Base-by-base conservation (phyloP, 2,113 vertebrate species). In the Cyprinus carpio region DNA sequence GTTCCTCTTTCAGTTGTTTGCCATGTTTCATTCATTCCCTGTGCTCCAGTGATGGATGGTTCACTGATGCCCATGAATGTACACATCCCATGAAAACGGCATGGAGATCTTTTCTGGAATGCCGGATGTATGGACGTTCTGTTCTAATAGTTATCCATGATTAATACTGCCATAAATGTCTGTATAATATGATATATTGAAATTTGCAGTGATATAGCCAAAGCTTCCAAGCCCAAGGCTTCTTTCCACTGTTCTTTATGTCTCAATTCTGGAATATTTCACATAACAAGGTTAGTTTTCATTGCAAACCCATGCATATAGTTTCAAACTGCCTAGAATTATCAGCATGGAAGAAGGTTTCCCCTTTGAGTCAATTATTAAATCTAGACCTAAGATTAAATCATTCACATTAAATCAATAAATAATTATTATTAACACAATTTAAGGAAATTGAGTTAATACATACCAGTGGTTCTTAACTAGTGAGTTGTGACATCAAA, bases 101-200 rank as follows among this genome's bases (percentile, higher is more conserved):
- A 75, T 34, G 58, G 65, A 34, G 9, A 20, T 8, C 3, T n/a
- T 27, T 31, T 71, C 13, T 83, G 29, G 29, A 51, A 12, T 79
- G 58, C 83, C 43, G 75, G 81, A 74, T 56, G 29, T 83, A 72
- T 72, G 20, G 67, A 83, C 13, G 49, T 72, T 83, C 81, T 83
- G 81, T 83, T 83, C 27, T 58, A 74, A 71, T 83, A 71, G 81
- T 83, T 83, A 72, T 83, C 67, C 51, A 20, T 72, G 81, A 72
- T 83, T 72, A 72, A 83, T 83, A 40, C 23, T 12, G 29, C 31
- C 49, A 58, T 83, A 83, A 83, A 83, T 72, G 81, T 83, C 81
- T 72, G 49, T 37, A 81, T 51, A 58, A 34, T 27, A 83, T 83
- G 81, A 83, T 58, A 37, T 83, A 83, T 72, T 54, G 46, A 58